phyloP scores from a whole-genome alignment of 2,113 vertebrate genomes.

The Athene cunicularia region DNA sequence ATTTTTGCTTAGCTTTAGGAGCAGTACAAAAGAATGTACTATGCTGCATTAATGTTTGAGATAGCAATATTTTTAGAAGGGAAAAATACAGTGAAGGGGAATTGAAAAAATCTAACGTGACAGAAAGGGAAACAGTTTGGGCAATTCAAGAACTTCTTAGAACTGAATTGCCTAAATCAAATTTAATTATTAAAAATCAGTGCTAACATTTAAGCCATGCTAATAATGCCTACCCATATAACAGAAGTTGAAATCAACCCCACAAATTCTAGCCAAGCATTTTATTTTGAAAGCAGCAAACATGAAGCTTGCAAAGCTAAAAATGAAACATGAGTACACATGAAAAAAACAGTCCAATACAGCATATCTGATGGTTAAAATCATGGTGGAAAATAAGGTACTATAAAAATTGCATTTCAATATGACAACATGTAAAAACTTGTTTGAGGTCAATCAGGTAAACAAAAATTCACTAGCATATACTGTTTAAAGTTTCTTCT shows the following conservation, averaged over 20 bases:
- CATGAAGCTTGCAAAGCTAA: not conserved
- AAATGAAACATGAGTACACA: not conserved
- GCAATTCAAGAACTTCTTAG: not conserved
- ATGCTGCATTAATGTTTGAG: not conserved
- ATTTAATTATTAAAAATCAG: constrained; percentile 1
- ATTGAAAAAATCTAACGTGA: not conserved
- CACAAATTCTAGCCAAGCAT: not conserved
- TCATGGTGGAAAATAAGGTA: not conserved
- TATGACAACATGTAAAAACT: not conserved
- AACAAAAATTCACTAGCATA: not conserved
- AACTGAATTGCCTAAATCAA: constrained; percentile 32
- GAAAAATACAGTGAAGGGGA: not conserved
- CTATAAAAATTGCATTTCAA: not conserved
- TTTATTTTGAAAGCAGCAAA: not conserved
- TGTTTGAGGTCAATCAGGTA: not conserved
- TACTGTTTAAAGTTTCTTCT: not conserved
- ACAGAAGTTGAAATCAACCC: constrained; percentile 12
- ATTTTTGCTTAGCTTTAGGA: not conserved
- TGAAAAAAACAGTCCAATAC: not conserved
- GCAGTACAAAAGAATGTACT: not conserved
- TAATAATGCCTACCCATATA: not conserved
- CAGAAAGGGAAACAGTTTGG: not conserved
- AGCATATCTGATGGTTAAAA: not conserved
- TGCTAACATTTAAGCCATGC: not conserved
- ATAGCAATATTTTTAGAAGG: not conserved